These are phyloP conservation scores for Coelogynopora nodosa DNA, from an alignment of 2,888 invertebrate genomes.

Conservation along the genomic window DNA sequence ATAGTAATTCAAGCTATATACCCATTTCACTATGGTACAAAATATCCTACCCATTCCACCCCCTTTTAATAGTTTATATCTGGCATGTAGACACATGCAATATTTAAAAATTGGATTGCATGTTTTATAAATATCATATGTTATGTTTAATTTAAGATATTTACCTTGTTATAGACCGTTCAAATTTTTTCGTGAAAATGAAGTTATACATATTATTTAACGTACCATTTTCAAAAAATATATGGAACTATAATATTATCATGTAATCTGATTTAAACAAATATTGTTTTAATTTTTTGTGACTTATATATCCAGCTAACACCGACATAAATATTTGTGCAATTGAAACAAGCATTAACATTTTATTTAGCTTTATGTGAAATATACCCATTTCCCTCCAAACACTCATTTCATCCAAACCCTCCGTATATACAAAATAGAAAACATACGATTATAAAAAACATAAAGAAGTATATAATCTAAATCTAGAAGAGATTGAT, in stretches of 20 bases:
- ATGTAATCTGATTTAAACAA: constrained; percentile 12
- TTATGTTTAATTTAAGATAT: neutral
- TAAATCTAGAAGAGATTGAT: too few relatives aligned
- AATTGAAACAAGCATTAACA: constrained; percentile 5
- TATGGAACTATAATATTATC: neutral
- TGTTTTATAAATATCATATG: constrained; percentile 1
- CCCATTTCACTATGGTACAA: neutral
- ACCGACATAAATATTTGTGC: neutral
- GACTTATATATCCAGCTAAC: constrained; percentile 11
- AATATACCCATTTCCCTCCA: constrained; percentile 11
- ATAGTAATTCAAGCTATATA: neutral
- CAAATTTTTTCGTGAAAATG: neutral
- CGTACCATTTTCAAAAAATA: neutral
- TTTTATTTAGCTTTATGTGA: constrained; percentile 22
- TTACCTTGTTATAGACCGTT: neutral
- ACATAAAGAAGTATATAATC: too few relatives aligned
- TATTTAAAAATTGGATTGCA: constrained; percentile 14
- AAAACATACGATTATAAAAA: too few relatives aligned
- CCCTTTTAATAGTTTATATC: constrained; percentile 22
- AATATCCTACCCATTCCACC: neutral
- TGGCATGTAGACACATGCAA: neutral
- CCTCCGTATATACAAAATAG: too few relatives aligned
- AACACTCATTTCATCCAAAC: too few relatives aligned
- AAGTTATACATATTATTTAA: neutral
- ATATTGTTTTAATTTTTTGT: constrained; percentile 14